Conservation (phyloP, 2,797 vertebrate genomes). For the Sebastes cheni region DNA sequence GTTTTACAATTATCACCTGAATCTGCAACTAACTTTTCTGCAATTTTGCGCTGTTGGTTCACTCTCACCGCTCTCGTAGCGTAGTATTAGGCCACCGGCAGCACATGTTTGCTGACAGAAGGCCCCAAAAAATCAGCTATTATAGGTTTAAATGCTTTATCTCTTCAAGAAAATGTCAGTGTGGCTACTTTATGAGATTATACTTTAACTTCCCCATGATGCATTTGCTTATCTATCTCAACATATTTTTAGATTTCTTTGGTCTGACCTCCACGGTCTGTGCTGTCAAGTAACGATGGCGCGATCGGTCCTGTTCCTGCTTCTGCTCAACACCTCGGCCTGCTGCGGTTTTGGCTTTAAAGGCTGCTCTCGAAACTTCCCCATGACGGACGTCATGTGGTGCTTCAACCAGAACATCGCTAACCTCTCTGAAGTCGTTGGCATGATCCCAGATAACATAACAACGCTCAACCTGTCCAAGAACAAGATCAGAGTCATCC, state of each 20-base stretch:
- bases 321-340: slow-evolving; percentile 15
- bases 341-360: slow-evolving; percentile 33
- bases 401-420: slow-evolving; percentile 25
- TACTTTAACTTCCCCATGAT: background rate
- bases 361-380: slow-evolving; percentile 22
- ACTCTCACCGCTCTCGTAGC: background rate
- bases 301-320: slow-evolving; percentile 1
- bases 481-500: slow-evolving; percentile 36
- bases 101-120: background rate
- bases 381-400: background rate
- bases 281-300: slow-evolving; percentile 9
- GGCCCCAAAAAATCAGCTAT: background rate
- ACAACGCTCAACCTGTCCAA: slow-evolving; percentile 14
- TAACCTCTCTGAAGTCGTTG: slow-evolving; percentile 22
- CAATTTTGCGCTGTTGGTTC: background rate
- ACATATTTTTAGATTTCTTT: slow-evolving; percentile 5
- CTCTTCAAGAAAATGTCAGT: background rate
- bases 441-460: slow-evolving; percentile 25
- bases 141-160: background rate
- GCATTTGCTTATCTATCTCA: background rate
- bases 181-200: background rate
- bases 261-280: background rate
- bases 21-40: background rate
- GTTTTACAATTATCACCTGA: background rate
- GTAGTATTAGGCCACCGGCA: background rate